Base-by-base conservation (phyloP, 2,797 vertebrate species). In the Erpetoichthys calabaricus region DNA sequence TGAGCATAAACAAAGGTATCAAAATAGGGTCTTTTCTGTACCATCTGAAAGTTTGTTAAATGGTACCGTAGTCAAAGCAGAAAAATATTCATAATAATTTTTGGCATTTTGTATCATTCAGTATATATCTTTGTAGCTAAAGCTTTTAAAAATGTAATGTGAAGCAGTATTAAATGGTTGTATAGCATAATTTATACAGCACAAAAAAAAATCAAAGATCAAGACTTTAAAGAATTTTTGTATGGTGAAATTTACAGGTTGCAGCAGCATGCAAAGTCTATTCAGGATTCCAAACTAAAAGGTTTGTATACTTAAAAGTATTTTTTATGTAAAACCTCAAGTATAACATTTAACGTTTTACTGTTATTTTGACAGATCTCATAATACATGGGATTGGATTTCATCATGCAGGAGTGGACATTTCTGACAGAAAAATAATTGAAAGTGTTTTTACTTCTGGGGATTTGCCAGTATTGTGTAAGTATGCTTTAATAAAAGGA, bases 391-490 rank as follows among this genome's bases (percentile, higher is more conserved):
- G 96, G 69, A 82, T 98, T 64, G 95, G 88, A 66, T 99, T 86
- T 75, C 95, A 99, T 78, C 96, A 99, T 63, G 96, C 96, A 65
- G 94, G 96, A 44, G 80, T 98, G 73, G 91, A 91, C 52, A 4
- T 91, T 41, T 86, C 89, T 7, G 96, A 99, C 67, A 87, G 96
- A 71, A 98, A 93, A 81, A 44, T 80, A 67, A 76, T 94, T 66
- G 96, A 99, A 82, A 73, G 77, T 58, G 83, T 85, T 63, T 99
- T 99, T 74, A 82, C 76, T 57, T n/a, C 61, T 55, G 93, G 92
- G 82, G 91, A 94, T 70, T 70, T 99, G 57, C 94, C 92, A 59
- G 92, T 93, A 56, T 90, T 99, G 67, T 99, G 96, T 99, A 78
- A 90, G 92, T 79, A 70, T 47, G 50, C 59, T 47, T 44, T 55